Evolutionary conservation across 2,888 invertebrate species (phyloP).

Genomic region (Drosophila formosana): DNA sequence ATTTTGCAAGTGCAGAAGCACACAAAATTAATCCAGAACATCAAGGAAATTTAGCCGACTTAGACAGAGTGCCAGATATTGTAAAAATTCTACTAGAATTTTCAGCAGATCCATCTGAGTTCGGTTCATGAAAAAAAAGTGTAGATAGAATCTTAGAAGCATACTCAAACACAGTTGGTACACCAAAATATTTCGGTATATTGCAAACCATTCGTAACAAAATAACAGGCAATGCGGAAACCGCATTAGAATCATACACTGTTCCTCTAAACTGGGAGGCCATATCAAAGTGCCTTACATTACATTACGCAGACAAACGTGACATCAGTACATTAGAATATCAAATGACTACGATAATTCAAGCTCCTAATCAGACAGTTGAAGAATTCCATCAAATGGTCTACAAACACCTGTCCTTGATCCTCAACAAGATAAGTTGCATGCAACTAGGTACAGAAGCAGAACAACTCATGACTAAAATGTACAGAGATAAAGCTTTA

Average conservation of each 20-base stretch:
- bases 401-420: not conserved
- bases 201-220: not conserved
- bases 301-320: constrained; percentile 2
- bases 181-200: not conserved
- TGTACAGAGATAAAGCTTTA: not conserved
- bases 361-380: not conserved
- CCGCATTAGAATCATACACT: not conserved
- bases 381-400: constrained; percentile 1
- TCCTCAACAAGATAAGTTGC: not conserved
- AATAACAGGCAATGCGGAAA: not conserved
- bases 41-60: too few relatives aligned
- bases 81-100: not conserved
- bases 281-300: not conserved
- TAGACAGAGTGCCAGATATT: too few relatives aligned
- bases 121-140: not conserved
- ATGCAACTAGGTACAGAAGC: not conserved
- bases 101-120: not conserved
- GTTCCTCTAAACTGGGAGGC: not conserved
- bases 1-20: too few relatives aligned
- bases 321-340: constrained; percentile 3
- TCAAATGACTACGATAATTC: not conserved
- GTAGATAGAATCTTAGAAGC: not conserved
- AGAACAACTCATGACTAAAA: not conserved
- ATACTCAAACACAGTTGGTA: not conserved
- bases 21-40: too few relatives aligned